phyloP scores from a whole-genome alignment of 2,797 vertebrate species.

The Okamejei kenojei region DNA sequence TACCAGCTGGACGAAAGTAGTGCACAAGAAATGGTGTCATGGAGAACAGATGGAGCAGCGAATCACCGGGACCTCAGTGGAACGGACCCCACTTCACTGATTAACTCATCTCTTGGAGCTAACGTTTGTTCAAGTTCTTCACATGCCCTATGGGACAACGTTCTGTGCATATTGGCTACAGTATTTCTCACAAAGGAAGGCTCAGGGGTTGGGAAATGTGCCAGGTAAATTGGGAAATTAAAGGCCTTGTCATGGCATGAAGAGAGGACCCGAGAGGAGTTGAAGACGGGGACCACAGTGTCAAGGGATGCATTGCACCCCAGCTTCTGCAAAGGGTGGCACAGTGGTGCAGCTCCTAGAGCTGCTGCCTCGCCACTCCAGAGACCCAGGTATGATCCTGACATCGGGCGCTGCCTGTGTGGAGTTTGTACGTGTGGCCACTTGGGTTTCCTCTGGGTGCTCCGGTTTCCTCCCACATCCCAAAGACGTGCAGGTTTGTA shows the following conservation, averaged over 20 bases:
- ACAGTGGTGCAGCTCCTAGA: too few relatives aligned
- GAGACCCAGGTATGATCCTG: too few relatives aligned
- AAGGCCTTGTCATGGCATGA: neutral
- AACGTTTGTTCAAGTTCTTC: neutral
- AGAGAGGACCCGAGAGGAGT: neutral
- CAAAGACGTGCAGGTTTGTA: too few relatives aligned
- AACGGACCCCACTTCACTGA: neutral
- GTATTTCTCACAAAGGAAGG: neutral
- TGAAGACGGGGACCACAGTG: neutral
- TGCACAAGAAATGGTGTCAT: neutral
- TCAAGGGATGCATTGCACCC: neutral
- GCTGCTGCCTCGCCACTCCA: too few relatives aligned
- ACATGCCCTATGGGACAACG: neutral
- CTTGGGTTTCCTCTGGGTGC: too few relatives aligned
- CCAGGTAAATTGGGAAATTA: neutral
- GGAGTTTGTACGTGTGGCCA: too few relatives aligned
- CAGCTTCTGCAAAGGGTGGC: too few relatives aligned
- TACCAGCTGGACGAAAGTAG: neutral
- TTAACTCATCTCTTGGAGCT: neutral
- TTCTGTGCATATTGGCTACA: neutral
- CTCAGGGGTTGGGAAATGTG: neutral
- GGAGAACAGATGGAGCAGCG: neutral
- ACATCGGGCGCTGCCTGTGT: too few relatives aligned
- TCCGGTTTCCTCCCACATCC: too few relatives aligned
- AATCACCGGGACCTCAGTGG: neutral